These are phyloP conservation scores for Puma concolor DNA, from an alignment of 2,113 vertebrate species.

Conservation along the genomic window DNA sequence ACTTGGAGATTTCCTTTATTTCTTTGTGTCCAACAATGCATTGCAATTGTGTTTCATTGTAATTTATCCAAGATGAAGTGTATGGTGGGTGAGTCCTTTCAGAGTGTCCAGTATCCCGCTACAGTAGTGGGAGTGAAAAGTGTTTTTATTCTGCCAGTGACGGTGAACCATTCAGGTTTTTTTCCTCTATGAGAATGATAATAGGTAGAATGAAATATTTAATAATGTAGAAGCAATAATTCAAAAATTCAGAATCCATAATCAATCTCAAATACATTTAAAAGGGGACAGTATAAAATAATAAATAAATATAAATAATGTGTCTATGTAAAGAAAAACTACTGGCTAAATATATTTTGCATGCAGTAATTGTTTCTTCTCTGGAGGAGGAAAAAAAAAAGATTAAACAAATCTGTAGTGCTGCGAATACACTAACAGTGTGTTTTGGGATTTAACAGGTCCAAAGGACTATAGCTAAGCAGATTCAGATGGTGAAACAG, in stretches of 20 bases:
- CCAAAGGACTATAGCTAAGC: constrained; percentile 98
- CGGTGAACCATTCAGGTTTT: neutral
- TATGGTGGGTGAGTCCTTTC: neutral
- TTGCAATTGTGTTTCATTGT: neutral
- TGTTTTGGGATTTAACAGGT: constrained; percentile 88
- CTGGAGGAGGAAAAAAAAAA: neutral
- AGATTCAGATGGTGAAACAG: constrained; percentile 99
- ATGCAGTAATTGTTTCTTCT: neutral
- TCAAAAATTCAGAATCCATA: neutral
- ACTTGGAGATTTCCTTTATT: neutral
- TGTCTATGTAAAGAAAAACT: constrained; percentile 5
- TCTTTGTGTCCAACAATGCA: neutral
- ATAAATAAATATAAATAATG: constrained; percentile 3
- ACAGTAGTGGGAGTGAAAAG: neutral
- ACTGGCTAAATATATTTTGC: neutral
- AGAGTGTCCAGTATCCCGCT: neutral
- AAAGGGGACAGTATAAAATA: neutral
- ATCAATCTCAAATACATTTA: neutral
- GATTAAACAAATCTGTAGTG: neutral
- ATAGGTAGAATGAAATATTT: neutral
- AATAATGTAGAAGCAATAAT: neutral
- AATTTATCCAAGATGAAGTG: neutral
- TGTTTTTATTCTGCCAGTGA: neutral
- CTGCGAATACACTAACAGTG: neutral
- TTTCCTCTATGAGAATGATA: neutral